phyloP scores from a whole-genome alignment of 2,888 invertebrate species.

The Saturnia japonica region DNA sequence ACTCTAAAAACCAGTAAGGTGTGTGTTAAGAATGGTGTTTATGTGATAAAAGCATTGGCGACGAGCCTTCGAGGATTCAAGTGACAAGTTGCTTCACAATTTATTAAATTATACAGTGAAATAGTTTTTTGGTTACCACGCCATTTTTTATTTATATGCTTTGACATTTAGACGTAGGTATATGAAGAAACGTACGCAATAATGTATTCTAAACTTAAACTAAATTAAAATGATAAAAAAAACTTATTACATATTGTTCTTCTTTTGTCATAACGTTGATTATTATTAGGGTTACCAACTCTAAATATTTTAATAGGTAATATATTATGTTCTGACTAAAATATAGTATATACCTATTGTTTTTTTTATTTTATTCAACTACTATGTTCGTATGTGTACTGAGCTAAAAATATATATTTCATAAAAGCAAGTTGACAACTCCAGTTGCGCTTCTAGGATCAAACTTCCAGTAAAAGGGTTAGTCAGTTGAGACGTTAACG shows the following conservation, averaged over 20 bases:
- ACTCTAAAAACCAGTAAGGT: constrained; percentile 78
- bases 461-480: neutral
- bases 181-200: constrained; percentile 2
- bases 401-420: neutral
- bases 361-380: neutral
- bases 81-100: neutral
- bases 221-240: neutral
- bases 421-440: neutral
- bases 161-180: constrained; percentile 14
- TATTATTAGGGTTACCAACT: neutral
- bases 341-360: too few relatives aligned
- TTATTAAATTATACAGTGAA: neutral
- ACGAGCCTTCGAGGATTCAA: neutral
- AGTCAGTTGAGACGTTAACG: neutral
- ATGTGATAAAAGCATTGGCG: constrained; percentile 1
- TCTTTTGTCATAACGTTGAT: neutral
- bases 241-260: neutral
- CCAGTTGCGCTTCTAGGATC: neutral
- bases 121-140: neutral
- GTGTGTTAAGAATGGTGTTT: constrained; percentile 67
- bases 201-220: constrained; percentile 1
- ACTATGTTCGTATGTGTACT: neutral
- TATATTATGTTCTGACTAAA: too few relatives aligned
- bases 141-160: neutral
- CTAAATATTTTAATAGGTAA: neutral